Conservation (phyloP, 2,113 vertebrate species). For the Mastomys natalensis region DNA sequence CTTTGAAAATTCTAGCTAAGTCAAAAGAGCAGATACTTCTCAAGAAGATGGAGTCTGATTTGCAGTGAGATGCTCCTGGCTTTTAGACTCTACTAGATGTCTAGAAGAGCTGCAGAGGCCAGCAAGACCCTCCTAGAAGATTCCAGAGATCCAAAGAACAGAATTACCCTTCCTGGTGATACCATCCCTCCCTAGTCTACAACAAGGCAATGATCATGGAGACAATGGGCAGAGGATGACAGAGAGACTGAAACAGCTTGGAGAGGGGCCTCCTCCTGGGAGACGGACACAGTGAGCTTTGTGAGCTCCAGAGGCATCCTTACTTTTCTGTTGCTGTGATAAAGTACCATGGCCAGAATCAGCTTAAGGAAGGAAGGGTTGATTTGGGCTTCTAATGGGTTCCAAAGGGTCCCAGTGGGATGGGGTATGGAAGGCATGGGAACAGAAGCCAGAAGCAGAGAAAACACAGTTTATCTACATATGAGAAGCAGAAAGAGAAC, state of each 20-base stretch:
- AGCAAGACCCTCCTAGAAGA: neutral
- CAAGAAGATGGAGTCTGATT: neutral
- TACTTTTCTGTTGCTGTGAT: neutral
- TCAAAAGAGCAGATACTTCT: neutral
- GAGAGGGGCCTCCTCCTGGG: neutral
- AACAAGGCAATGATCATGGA: neutral
- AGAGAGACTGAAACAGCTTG: fast-evolving
- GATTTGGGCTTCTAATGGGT: neutral
- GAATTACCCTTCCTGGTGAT: neutral
- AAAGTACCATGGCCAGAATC: neutral
- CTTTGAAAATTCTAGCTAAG: neutral
- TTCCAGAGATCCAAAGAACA: neutral
- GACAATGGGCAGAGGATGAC: neutral
- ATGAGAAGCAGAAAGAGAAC: no score
- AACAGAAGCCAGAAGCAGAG: neutral
- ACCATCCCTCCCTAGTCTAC: neutral
- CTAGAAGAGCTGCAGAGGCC: no score
- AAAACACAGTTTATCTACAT: neutral
- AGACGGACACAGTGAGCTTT: fast-evolving
- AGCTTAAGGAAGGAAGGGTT: neutral
- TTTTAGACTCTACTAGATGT: neutral
- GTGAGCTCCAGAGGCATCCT: neutral
- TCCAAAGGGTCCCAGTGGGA: neutral
- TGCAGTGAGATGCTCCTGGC: neutral
- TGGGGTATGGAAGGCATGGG: neutral